Conservation (phyloP, 1,140 invertebrate genomes). For the Drosophila rufa region DNA sequence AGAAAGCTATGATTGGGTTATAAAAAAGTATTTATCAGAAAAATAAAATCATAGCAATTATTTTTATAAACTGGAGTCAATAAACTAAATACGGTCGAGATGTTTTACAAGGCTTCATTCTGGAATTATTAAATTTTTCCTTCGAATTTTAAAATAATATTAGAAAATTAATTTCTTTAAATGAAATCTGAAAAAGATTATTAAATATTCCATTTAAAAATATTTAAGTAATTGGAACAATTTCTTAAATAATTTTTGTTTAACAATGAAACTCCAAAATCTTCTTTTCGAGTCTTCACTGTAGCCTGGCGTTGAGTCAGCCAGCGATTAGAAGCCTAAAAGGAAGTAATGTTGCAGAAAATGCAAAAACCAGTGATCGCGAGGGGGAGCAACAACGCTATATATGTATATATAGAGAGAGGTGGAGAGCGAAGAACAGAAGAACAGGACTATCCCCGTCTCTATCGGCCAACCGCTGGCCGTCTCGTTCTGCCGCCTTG, state of each 20-base stretch:
- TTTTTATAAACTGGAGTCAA: no score
- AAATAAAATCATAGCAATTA: no score
- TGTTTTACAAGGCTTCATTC: no score
- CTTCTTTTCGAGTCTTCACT: neutral
- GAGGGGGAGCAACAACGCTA: constrained; percentile 8
- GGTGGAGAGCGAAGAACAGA: constrained; percentile 18
- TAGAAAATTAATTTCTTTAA: neutral
- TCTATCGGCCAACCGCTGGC: neutral
- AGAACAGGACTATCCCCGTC: constrained; percentile 54
- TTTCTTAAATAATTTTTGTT: no score
- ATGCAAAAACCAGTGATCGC: constrained; percentile 49
- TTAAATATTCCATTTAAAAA: no score
- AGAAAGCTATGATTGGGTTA: no score
- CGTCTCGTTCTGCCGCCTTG: constrained; percentile 18
- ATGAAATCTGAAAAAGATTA: neutral
- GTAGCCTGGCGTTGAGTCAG: constrained; percentile 62
- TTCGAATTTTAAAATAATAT: neutral
- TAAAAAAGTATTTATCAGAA: neutral
- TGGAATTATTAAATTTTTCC: neutral
- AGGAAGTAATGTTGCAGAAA: constrained; percentile 85
- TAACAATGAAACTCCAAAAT: neutral
- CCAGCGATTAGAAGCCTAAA: constrained; percentile 83
- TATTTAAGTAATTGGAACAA: no score
- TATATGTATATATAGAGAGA: neutral
- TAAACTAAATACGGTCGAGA: no score